phyloP scores from a whole-genome alignment of 1,140 invertebrate genomes.

The Rhagoletis pomonella region DNA sequence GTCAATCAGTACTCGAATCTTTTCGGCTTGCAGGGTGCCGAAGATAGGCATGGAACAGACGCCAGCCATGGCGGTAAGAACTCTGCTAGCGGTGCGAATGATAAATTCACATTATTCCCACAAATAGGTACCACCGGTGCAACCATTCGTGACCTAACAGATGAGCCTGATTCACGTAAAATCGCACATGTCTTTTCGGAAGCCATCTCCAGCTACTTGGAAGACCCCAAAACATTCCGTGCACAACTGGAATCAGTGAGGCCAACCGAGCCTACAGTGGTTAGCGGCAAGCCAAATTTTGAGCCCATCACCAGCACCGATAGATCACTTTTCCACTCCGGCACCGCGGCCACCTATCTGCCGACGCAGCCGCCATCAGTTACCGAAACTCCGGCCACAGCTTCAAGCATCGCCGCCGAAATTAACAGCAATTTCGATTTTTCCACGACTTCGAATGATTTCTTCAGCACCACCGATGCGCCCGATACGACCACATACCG shows the following conservation, averaged over 20 bases:
- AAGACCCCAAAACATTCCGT: slow-evolving; percentile 86
- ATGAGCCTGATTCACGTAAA: slow-evolving; percentile 82
- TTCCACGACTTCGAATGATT: slow-evolving; percentile 64
- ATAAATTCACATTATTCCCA: slow-evolving; percentile 60
- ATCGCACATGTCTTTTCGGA: slow-evolving; percentile 88
- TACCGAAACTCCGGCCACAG: slow-evolving; percentile 63
- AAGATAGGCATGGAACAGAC: slow-evolving; percentile 53
- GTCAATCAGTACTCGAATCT: slow-evolving; percentile 78
- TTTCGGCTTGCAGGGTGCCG: slow-evolving; percentile 71
- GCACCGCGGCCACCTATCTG: slow-evolving; percentile 69
- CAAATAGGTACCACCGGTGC: slow-evolving; percentile 71
- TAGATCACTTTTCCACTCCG: slow-evolving; percentile 65
- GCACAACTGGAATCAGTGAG: slow-evolving; percentile 82
- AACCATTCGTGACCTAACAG: slow-evolving; percentile 71
- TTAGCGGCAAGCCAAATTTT: slow-evolving; percentile 59
- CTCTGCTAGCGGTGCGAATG: slow-evolving; percentile 51
- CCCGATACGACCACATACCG: slow-evolving; percentile 64
- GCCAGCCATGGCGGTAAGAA: slow-evolving; percentile 55
- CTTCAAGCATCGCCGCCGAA: slow-evolving; percentile 73
- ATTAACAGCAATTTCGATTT: slow-evolving; percentile 73
- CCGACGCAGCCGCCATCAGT: slow-evolving; percentile 65
- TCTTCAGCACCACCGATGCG: slow-evolving; percentile 65
- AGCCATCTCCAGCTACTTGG: slow-evolving; percentile 85
- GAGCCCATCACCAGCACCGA: slow-evolving; percentile 66
- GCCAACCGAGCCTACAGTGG: slow-evolving; percentile 81